These are phyloP conservation scores for Erpetoichthys calabaricus DNA, from an alignment of 2,797 vertebrate species.

Conservation along the genomic window DNA sequence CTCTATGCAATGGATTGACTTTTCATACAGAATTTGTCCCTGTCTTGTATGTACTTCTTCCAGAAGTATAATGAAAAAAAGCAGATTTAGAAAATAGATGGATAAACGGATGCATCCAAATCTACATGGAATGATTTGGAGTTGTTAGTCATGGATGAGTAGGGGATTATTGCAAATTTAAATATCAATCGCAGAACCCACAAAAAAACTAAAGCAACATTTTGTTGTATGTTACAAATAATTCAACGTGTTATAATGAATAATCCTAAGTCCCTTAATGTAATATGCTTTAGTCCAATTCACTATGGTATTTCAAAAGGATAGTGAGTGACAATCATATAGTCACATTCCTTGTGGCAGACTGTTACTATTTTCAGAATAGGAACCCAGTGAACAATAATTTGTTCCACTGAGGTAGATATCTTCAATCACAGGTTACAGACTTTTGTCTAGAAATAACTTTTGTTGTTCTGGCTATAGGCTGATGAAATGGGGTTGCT, in stretches of 20 bases:
- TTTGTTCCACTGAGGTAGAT: not conserved
- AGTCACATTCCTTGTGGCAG: conserved; percentile 4
- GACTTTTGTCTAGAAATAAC: not conserved
- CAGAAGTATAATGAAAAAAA: too few species aligned
- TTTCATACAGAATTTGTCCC: too few species aligned
- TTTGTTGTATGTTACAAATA: too few species aligned
- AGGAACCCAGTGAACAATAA: conserved; percentile 4
- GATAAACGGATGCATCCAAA: too few species aligned
- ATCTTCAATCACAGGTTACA: not conserved
- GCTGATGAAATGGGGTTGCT: conserved; percentile 6
- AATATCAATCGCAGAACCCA: not conserved
- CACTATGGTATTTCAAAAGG: not conserved
- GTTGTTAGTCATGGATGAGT: too few species aligned
- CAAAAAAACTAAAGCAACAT: not conserved
- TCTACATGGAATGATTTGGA: too few species aligned
- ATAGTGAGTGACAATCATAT: conserved; percentile 5
- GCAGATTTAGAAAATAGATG: too few species aligned
- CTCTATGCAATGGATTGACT: too few species aligned
- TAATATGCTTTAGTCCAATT: too few species aligned
- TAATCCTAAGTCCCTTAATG: too few species aligned
- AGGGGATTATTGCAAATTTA: not conserved
- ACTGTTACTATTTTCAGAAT: not conserved
- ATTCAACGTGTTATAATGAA: too few species aligned
- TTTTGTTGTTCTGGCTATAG: conserved; percentile 6
- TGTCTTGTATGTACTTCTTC: too few species aligned